Percentiles rank a stretch among this genome's conserved stretches.
phyloP scores from a whole-genome alignment of 1,140 invertebrate species.

The Aphaenogaster floridana region DNA sequence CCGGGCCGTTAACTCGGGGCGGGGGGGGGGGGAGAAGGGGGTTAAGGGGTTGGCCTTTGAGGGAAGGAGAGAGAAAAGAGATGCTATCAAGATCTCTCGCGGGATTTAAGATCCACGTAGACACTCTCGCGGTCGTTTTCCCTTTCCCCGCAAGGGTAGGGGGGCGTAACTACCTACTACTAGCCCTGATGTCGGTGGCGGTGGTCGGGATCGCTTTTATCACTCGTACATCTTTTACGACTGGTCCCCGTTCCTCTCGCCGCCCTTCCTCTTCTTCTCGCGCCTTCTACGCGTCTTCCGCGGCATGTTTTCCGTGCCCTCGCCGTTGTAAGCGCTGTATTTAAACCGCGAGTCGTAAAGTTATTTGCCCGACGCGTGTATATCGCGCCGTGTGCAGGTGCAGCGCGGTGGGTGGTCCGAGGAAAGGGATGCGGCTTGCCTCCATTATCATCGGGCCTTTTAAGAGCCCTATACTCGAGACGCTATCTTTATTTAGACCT shows the following conservation, averaged over 20 bases:
- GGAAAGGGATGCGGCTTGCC: not conserved
- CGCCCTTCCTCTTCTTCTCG: not conserved
- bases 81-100: constrained; percentile 30
- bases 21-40: not conserved
- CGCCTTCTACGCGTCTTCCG: constrained; percentile 7
- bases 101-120: constrained; percentile 66
- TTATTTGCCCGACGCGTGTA: constrained; percentile 27
- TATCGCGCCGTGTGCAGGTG: constrained; percentile 51
- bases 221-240: constrained; percentile 81
- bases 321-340: constrained; percentile 28
- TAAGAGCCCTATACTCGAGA: not conserved
- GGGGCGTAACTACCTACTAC: constrained; percentile 30
- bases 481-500: constrained; percentile 35
- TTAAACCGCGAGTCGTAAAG: constrained; percentile 58
- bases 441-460: not conserved
- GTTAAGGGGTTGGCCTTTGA: constrained; percentile 31
- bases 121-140: constrained; percentile 34
- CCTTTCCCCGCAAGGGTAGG: no score
- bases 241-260: constrained; percentile 58
- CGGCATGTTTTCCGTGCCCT: constrained; percentile 15
- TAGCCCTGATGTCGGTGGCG: constrained; percentile 37
- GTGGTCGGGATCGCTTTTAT: constrained; percentile 78
- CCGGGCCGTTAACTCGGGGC: constrained; percentile 61
- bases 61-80: not conserved
- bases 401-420: constrained; percentile 31